Base-by-base conservation (phyloP, 2,888 invertebrate genomes). In the Melolontha melolontha region DNA sequence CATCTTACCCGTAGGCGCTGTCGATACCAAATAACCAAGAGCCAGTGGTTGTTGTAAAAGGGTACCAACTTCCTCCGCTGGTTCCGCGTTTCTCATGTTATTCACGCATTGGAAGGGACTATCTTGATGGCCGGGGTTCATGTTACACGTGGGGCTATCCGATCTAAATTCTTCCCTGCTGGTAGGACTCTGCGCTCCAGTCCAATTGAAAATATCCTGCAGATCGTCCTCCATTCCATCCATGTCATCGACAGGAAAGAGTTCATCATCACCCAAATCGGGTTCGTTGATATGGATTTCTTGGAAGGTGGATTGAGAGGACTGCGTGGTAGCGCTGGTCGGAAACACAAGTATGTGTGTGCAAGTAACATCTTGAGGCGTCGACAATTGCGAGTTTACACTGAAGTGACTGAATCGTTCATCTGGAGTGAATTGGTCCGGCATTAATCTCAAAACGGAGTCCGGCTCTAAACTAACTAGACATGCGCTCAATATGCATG, bases 331-430 rank as follows among this genome's bases (percentile, higher is more conserved):
- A 49, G 97, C 96, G 70, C 95, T 97, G 44, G 97, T 98, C 57
- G 98, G 98, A 85, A 99, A 98, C 75, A 98, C 98, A 75, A 99
- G 89, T 75, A 99, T 98, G 82, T 99, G 99, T 69, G 98, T 98
- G 82, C 95, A 95, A 67, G 96, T 94, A 72, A 97, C 95, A 85
- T 99, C 98, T 73, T 96, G 91, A 5, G 98, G 98, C 69, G 98
- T 98, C 76, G 95, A 94, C 77, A 98, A 87, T 74, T 94, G 93
- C 79, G 93, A 93, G 83, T 95, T 94, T 79, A 94, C 93, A 69
- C 93, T 92, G 74, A 92, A 91, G 82, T 94, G 94, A 50, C 76
- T 76, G 85, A 95, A 95, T 67, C 96, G 87, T 84, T 96, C 96
- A 83, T 96, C 96, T n/a, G 96, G 96, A 55, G 96, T 96, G 84